Evolutionary conservation across 2,113 vertebrate genomes (phyloP), one percentile per base, ranked within the genome.

Genomic region (Pseudopipra pipra): DNA sequence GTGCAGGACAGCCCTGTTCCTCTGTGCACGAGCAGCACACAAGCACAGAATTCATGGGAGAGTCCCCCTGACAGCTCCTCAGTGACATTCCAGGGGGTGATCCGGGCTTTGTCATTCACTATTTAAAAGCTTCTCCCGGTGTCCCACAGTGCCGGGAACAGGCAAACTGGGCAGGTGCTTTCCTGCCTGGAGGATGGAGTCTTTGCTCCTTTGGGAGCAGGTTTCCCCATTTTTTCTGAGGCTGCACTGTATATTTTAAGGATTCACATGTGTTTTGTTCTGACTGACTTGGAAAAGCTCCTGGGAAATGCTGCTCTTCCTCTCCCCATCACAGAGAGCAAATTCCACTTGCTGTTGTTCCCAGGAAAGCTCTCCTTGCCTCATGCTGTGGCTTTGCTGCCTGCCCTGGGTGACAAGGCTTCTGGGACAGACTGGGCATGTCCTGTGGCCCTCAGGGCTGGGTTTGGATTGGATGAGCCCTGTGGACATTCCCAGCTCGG

Each of bases 331-430:
- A 14, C 8, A 35, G 13, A 33, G 14, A 58, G 27, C 14, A 28
- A 30, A 30, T 22, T 8, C 11, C 21, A 2, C 13, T n/a, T 13
- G 18, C 46, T 61, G 30, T 33, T 77, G 11, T 43, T 25, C 33
- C 7, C 9, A 17, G 51, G 14, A 52, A 30, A 61, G 20, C 20
- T 47, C 54, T 61, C 8, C 52, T 54, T 8, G 2, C 56, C 59
- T 28, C 72, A 6, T 0, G 0, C 12, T 1, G 0, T 14, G 24
- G 13, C 14, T 83, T 31, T 35, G 56, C 77, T 84, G 56, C 33
- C 39, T 56, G 41, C 51, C 67, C 33, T 17, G 21, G 18, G 11
- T 59, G 39, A 14, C 20, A 39, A 27, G 20, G 11, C 33, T 28
- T 22, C 39, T 1, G 8, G 35, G 25, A 23, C 56, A 46, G 46